Base-by-base conservation (phyloP, 2,888 invertebrate species). In the Thumatha senex region DNA sequence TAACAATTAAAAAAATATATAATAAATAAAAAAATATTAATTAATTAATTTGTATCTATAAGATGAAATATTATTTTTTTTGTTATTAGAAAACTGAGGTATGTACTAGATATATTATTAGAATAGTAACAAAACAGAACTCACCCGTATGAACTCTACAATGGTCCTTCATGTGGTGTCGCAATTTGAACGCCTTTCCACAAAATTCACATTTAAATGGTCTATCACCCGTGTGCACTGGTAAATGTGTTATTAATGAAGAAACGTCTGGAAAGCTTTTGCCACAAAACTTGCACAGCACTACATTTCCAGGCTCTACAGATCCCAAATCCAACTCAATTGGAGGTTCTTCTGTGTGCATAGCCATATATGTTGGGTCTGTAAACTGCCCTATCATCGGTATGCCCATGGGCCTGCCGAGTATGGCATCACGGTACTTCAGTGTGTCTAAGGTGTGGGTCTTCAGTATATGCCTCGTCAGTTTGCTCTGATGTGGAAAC, bases 151-250 rank as follows among this genome's bases (percentile, higher is more conserved):
- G 97, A 61, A 97, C 97, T 78, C 97, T 95, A 92, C 97, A 97
- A 84, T 97, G 97, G 92, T 97, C 97, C 91, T 97, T 97, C 97
- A 97, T 97, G 92, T 97, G 97, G 85, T 97, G 97, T 60, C 97
- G 93, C 78, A 97, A 92, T 85, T 97, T 97, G 93, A 97, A 97
- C 71, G 97, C 97, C 91, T 97, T 97, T 63, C 97, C 97, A 89
- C 97, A 97, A 92, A 97, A 97, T 87, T 97, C 97, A 93, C 97
- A 97, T 92, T 97, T 97, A 90, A 97, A 97, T 54, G 97, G 97
- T 78, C 97, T 92, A 81, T 97, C 97, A 65, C 97, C 97, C 53
- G 97, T 97, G 86, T 97, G 97, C 63, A 96, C 96, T 56, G 97
- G 97, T 80, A 97, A 92, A 86, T 97, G 97, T 67, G 96, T 94